Evolutionary conservation across 2,113 vertebrate genomes (phyloP).

Genomic region (Pimephales promelas): DNA sequence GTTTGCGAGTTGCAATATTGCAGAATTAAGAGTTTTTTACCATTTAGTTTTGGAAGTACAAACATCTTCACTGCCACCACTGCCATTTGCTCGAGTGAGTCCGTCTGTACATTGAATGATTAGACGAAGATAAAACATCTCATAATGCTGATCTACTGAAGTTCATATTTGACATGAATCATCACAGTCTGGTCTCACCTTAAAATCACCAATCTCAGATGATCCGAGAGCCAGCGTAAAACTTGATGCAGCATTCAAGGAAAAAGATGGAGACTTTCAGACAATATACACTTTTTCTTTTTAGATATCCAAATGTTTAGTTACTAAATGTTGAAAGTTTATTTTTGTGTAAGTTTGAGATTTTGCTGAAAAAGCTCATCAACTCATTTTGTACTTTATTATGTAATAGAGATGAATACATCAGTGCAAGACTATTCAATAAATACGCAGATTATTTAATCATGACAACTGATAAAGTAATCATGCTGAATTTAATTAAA

Average conservation of each 20-base stretch:
- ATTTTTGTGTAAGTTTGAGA: too few relatives aligned
- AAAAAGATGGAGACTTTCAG: too few relatives aligned
- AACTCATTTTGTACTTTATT: too few relatives aligned
- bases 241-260: slow-evolving; percentile 25
- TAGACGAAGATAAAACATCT: neutral
- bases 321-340: too few relatives aligned
- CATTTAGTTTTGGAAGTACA: neutral
- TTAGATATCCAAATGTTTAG: too few relatives aligned
- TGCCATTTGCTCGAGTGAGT: neutral
- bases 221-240: slow-evolving; percentile 44
- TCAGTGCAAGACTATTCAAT: too few relatives aligned
- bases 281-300: too few relatives aligned
- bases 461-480: too few relatives aligned
- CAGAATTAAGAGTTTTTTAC: neutral
- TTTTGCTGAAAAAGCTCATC: too few relatives aligned
- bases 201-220: slow-evolving; percentile 47
- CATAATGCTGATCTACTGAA: neutral
- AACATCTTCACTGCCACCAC: neutral
- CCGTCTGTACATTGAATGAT: neutral
- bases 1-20: neutral
- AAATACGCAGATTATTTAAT: too few relatives aligned
- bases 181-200: slow-evolving; percentile 34
- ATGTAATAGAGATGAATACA: too few relatives aligned
- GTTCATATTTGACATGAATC: neutral
- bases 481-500: too few relatives aligned